Conservation (phyloP, 2,113 vertebrate genomes). For the Rhea pennata region DNA sequence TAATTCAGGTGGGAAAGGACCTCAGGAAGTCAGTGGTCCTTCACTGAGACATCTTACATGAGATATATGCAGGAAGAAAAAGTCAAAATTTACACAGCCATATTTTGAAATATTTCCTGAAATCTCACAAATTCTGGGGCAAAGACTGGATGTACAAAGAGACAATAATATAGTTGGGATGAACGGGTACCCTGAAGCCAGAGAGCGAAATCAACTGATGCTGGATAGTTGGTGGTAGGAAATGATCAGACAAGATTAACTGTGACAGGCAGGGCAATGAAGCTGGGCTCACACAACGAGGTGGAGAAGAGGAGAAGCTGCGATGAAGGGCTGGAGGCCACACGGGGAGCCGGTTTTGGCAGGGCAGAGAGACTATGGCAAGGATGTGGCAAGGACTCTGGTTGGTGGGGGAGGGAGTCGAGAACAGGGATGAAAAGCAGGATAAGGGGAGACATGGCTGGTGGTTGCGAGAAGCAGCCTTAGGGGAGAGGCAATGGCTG, state of each 20-base stretch:
- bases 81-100: too few species aligned
- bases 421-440: background rate
- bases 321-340: background rate
- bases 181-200: background rate
- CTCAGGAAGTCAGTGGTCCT: too few species aligned
- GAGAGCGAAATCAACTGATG: background rate
- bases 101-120: too few species aligned
- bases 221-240: background rate
- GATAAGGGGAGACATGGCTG: background rate
- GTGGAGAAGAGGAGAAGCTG: too few species aligned
- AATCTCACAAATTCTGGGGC: background rate
- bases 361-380: background rate
- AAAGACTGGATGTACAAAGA: background rate
- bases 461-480: background rate
- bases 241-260: background rate
- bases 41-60: too few species aligned
- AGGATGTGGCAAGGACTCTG: rapidly evolving
- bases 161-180: rapidly evolving
- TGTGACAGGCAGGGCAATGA: background rate
- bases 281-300: background rate
- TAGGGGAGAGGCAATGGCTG: background rate
- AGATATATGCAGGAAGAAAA: too few species aligned
- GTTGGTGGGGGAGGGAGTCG: background rate
- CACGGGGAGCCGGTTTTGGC: background rate
- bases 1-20: too few species aligned